These are phyloP conservation scores for Macrotis lagotis DNA, from an alignment of 2,113 vertebrate species.

Conservation along the genomic window DNA sequence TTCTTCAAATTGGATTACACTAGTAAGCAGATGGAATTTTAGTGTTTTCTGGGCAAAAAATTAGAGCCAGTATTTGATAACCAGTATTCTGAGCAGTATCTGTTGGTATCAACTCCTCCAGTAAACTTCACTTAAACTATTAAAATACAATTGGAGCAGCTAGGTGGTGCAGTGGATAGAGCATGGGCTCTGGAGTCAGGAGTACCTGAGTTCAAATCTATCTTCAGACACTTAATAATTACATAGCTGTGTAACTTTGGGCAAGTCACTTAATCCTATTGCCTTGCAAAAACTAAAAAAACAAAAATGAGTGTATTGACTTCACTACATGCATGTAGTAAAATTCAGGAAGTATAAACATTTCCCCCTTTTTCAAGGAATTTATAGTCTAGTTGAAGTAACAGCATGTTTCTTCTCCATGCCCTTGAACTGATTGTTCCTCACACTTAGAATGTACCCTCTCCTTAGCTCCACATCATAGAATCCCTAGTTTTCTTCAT, in stretches of 20 bases:
- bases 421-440: not conserved
- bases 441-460: not conserved
- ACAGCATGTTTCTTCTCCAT: not conserved
- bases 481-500: not conserved
- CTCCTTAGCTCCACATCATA: not conserved
- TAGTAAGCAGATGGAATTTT: conserved; percentile 40
- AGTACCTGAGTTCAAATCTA: too few species aligned
- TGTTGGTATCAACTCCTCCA: not conserved
- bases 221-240: too few species aligned
- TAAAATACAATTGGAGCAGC: not conserved
- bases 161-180: too few species aligned
- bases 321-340: not conserved
- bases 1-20: conserved; percentile 20
- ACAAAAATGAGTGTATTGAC: not conserved
- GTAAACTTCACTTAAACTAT: not conserved
- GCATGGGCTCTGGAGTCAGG: too few species aligned
- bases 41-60: conserved; percentile 46
- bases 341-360: not conserved
- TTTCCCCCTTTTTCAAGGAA: not conserved
- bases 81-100: not conserved
- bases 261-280: too few species aligned
- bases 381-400: not conserved
- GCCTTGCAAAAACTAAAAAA: too few species aligned
- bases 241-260: too few species aligned
- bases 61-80: conserved; percentile 11